Base-by-base conservation (phyloP, 2,888 invertebrate genomes). In the Polymixis lichenea region DNA sequence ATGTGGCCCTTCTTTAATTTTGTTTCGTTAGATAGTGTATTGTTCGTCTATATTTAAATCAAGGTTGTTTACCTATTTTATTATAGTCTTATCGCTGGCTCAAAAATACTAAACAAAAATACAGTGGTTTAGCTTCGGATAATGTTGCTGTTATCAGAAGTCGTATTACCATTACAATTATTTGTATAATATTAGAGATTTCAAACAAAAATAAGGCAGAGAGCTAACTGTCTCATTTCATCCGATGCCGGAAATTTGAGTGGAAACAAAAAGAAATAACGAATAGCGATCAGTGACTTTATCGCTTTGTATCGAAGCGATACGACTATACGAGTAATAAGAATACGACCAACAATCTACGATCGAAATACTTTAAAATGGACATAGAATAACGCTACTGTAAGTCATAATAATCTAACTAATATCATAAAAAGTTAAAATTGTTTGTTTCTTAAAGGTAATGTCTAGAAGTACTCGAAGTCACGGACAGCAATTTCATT, bases 171-270 rank as follows among this genome's bases (percentile, higher is more conserved):
- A 49, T 28, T 46, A 28, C 9, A 64, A 32, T 28, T 60, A 60
- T 49, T 43, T 60, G 32, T 43, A 32, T 49, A 15, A 15, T 11
- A 32, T 25, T 65, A 9, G 17, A 62, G n/a, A 53, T 28, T 49
- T 49, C 4, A 43, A n/a, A 25, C 13, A 49, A 66, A 32, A 75
- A 32, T 76, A 46, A 46, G 53, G 13, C n/a, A 58, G n/a, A 17
- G 28, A 58, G 22, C 4, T 51, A 38, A 13, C 19, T 15, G 55
- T 78, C 76, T 60, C 68, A 71, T 75, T 72, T 61, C 58, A 75
- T 73, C 64, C 53, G 55, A 71, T 22, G 28, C 38, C 80, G 73
- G 78, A 80, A 74, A 82, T 86, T 84, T 55, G 19, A 73, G 38
- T 60, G 32, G 49, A 73, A 66, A 70, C 13, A 55, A 3, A 28